phyloP scores from a whole-genome alignment of 2,888 invertebrate genomes.

The Hirtodrosophila histrioides region DNA sequence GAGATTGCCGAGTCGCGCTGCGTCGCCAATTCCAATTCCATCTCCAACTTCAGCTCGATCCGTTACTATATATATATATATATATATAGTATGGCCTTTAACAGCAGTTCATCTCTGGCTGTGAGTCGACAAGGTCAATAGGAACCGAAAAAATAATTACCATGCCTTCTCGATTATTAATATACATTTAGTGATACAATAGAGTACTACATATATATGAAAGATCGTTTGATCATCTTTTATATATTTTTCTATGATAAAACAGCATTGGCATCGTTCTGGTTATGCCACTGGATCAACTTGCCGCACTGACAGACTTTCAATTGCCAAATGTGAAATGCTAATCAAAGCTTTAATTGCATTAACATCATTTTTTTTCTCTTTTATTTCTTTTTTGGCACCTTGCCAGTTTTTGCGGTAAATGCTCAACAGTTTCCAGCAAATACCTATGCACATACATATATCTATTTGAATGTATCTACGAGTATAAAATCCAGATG shows the following conservation, averaged over 20 bases:
- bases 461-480: constrained; percentile 16
- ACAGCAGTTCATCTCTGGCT: constrained; percentile 49
- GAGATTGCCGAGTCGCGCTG: constrained; percentile 37
- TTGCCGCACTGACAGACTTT: constrained; percentile 12
- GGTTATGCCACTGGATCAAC: constrained; percentile 21
- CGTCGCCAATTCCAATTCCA: no score
- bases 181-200: constrained; percentile 36
- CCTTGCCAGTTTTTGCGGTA: constrained; percentile 12
- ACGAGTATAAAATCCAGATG: background rate
- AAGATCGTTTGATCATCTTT: constrained; percentile 12
- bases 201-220: background rate
- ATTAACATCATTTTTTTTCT: constrained; percentile 18
- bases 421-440: no score
- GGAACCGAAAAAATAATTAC: constrained; percentile 55
- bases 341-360: constrained; percentile 44
- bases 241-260: no score
- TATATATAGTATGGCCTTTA: constrained; percentile 37
- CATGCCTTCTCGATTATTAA: constrained; percentile 63
- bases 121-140: constrained; percentile 65
- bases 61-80: background rate
- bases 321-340: constrained; percentile 38
- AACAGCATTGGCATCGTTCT: constrained; percentile 29
- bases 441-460: background rate
- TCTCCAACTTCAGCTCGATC: constrained; percentile 18
- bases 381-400: constrained; percentile 16